Evolutionary conservation across 2,113 vertebrate species (phyloP).

Genomic region (Syrrhaptes paradoxus): DNA sequence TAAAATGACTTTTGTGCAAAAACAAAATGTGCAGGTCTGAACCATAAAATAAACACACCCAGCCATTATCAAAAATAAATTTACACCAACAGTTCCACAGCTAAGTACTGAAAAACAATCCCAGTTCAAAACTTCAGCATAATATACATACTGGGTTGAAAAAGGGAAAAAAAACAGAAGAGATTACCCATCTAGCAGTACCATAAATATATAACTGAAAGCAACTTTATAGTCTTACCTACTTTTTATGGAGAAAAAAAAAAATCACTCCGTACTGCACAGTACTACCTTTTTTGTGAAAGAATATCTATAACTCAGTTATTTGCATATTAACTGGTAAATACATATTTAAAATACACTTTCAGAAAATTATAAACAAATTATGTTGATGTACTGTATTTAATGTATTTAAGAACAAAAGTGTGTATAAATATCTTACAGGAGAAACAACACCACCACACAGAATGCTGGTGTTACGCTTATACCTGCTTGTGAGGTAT

Average conservation of each 20-base stretch:
- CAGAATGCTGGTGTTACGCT: conserved; percentile 71
- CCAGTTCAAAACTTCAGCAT: conserved; percentile 75
- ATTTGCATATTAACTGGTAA: conserved; percentile 77
- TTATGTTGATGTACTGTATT: conserved; percentile 54
- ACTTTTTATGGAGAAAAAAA: conserved; percentile 45
- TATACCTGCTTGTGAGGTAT: conserved; percentile 65
- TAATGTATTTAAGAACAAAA: conserved; percentile 61
- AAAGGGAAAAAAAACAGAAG: conserved; percentile 38
- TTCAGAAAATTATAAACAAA: conserved; percentile 74
- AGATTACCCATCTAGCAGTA: conserved; percentile 76
- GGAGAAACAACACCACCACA: conserved; percentile 65
- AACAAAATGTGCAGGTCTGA: conserved; percentile 74
- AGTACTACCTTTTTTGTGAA: conserved; percentile 68
- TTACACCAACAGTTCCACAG: conserved; percentile 75
- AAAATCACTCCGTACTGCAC: conserved; percentile 62
- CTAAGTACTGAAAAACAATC: conserved; percentile 76
- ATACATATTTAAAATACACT: conserved; percentile 79
- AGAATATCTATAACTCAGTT: conserved; percentile 76
- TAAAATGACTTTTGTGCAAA: conserved; percentile 76
- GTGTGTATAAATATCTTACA: conserved; percentile 75
- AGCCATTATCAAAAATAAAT: conserved; percentile 78
- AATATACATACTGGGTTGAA: conserved; percentile 77
- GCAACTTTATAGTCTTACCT: conserved; percentile 78
- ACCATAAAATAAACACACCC: conserved; percentile 76
- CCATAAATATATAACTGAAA: conserved; percentile 82